phyloP scores from a whole-genome alignment of 1,140 invertebrate genomes.

The Asobara japonica region DNA sequence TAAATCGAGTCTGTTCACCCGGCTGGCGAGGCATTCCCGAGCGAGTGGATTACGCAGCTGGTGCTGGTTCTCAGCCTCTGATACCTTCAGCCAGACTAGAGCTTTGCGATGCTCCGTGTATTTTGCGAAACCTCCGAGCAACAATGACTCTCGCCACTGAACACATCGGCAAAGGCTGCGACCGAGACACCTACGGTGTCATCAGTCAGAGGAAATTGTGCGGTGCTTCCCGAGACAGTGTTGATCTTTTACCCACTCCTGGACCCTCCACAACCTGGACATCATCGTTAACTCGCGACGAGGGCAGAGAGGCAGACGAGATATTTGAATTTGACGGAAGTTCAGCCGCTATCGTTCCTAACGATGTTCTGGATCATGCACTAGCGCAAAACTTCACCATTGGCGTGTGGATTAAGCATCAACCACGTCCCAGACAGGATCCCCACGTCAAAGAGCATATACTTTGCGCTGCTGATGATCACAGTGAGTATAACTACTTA shows the following conservation, averaged over 20 bases:
- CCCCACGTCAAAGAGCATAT: constrained; percentile 95
- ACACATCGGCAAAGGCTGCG: constrained; percentile 91
- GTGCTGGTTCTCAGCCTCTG: constrained; percentile 79
- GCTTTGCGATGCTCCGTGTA: constrained; percentile 87
- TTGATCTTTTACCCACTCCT: constrained; percentile 89
- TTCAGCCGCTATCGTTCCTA: constrained; percentile 86
- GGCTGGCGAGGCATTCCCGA: constrained; percentile 82
- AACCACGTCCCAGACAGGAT: constrained; percentile 75
- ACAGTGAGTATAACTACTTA: no score
- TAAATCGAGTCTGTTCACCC: constrained; percentile 71
- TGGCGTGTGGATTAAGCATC: constrained; percentile 93
- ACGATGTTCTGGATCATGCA: constrained; percentile 77
- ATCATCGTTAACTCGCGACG: constrained; percentile 85
- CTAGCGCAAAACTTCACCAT: constrained; percentile 86
- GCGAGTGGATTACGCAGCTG: constrained; percentile 90
- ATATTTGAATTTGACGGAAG: constrained; percentile 95
- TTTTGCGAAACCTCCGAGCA: constrained; percentile 70
- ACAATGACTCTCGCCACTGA: constrained; percentile 79
- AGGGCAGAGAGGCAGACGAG: constrained; percentile 88
- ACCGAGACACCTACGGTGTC: constrained; percentile 90
- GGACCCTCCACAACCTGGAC: constrained; percentile 86
- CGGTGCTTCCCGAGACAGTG: constrained; percentile 72
- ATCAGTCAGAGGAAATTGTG: constrained; percentile 90
- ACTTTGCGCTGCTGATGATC: constrained; percentile 94
- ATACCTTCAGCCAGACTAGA: constrained; percentile 88